These are phyloP conservation scores for Diachrysia chrysitis DNA, from an alignment of 2,888 invertebrate species.

Conservation along the genomic window DNA sequence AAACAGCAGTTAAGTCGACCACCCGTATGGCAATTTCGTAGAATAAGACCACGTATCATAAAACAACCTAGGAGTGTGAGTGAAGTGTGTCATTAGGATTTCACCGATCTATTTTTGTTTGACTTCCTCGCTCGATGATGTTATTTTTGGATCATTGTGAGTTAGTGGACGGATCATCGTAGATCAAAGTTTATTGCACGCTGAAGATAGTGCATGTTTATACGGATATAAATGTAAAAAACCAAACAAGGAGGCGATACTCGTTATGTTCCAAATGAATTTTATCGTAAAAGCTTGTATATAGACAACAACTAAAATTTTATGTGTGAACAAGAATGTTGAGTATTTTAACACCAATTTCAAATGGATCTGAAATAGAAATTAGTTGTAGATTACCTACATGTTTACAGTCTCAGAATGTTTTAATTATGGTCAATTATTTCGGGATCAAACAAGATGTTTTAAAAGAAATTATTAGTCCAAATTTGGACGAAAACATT, in stretches of 20 bases:
- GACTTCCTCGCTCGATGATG: conserved; percentile 62
- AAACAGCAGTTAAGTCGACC: conserved; percentile 72
- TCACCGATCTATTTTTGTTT: conserved; percentile 77
- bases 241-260: conserved; percentile 49
- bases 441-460: neutral
- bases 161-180: conserved; percentile 73
- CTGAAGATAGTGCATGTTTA: conserved; percentile 61
- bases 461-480: neutral
- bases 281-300: conserved; percentile 47
- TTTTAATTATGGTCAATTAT: neutral
- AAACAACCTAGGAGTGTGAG: conserved; percentile 68
- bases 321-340: conserved; percentile 27
- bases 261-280: conserved; percentile 51
- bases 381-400: conserved; percentile 1
- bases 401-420: neutral
- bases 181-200: conserved; percentile 78
- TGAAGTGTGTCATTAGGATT: conserved; percentile 84
- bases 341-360: conserved; percentile 18
- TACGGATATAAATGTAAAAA: conserved; percentile 53
- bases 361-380: conserved; percentile 12
- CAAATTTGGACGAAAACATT: neutral
- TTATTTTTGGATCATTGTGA: conserved; percentile 71
- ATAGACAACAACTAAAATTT: conserved; percentile 32
- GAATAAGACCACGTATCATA: conserved; percentile 68
- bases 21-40: conserved; percentile 76